These are phyloP conservation scores for Eurystomus gularis DNA, from an alignment of 2,113 vertebrate genomes.

Conservation along the genomic window DNA sequence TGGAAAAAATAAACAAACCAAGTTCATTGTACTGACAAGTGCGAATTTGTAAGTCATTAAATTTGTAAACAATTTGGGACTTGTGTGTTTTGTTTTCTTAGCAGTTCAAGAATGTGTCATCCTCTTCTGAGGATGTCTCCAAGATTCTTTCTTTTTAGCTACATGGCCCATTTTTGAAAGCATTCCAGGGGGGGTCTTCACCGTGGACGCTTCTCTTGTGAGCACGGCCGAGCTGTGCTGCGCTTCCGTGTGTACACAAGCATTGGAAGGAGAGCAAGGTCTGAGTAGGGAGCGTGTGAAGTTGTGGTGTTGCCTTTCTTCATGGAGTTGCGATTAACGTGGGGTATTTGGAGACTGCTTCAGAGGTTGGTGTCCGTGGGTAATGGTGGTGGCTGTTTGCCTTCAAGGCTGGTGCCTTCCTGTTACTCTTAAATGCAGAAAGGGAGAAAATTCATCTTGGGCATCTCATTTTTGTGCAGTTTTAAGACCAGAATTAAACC, in stretches of 20 bases:
- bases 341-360: neutral
- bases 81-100: neutral
- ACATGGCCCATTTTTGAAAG: fast-evolving
- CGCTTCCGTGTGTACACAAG: no score
- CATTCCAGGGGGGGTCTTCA: fast-evolving
- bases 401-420: neutral
- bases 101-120: neutral
- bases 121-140: fast-evolving
- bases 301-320: neutral
- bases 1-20: neutral
- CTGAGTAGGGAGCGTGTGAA: no score
- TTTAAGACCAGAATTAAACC: neutral
- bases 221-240: neutral
- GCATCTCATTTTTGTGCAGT: neutral
- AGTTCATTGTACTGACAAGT: neutral
- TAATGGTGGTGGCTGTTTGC: fast-evolving
- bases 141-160: neutral
- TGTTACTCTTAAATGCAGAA: neutral
- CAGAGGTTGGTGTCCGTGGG: no score
- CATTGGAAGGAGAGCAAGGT: fast-evolving
- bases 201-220: neutral
- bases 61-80: neutral
- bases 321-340: neutral
- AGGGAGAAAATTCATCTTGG: neutral
- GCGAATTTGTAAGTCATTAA: constrained; percentile 26